Percentiles rank a stretch among this genome's conserved stretches.
These are phyloP conservation scores for Nanorana parkeri DNA, from an alignment of 2,113 vertebrate species.

Conservation along the genomic window DNA sequence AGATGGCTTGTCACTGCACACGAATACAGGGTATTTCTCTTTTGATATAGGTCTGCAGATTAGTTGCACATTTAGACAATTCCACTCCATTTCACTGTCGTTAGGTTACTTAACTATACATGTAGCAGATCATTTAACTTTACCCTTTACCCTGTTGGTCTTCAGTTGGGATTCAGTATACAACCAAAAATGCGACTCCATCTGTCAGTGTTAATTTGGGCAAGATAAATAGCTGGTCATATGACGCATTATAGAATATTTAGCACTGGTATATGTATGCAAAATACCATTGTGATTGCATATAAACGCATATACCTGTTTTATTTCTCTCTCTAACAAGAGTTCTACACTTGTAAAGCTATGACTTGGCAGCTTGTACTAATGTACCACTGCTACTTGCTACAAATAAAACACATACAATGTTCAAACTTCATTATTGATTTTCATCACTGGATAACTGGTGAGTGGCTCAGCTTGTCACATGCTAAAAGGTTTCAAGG, in stretches of 20 bases:
- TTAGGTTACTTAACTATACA: slow-evolving; percentile 16
- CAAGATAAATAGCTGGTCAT: not conserved
- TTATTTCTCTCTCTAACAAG: not conserved
- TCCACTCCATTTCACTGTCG: slow-evolving; percentile 15
- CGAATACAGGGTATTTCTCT: not conserved
- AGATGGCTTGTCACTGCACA: slow-evolving; percentile 14
- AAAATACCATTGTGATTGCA: too few species aligned
- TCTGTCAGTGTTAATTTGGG: not conserved
- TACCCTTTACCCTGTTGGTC: not conserved
- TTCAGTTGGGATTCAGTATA: slow-evolving; percentile 7
- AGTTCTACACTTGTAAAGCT: not conserved
- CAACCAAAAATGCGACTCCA: not conserved
- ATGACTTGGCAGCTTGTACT: not conserved
- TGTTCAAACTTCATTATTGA: slow-evolving; percentile 24
- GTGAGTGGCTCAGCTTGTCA: slow-evolving; percentile 21
- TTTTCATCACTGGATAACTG: slow-evolving; percentile 26
- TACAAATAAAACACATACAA: not conserved
- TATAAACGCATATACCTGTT: too few species aligned
- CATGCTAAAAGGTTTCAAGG: slow-evolving; percentile 50
- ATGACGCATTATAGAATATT: not conserved
- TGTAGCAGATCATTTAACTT: slow-evolving; percentile 40
- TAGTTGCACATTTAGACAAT: slow-evolving; percentile 20
- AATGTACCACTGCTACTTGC: not conserved
- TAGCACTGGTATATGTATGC: not conserved
- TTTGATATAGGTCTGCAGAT: not conserved